Conservation (phyloP, 2,888 invertebrate genomes). For the Synergus japonicus region DNA sequence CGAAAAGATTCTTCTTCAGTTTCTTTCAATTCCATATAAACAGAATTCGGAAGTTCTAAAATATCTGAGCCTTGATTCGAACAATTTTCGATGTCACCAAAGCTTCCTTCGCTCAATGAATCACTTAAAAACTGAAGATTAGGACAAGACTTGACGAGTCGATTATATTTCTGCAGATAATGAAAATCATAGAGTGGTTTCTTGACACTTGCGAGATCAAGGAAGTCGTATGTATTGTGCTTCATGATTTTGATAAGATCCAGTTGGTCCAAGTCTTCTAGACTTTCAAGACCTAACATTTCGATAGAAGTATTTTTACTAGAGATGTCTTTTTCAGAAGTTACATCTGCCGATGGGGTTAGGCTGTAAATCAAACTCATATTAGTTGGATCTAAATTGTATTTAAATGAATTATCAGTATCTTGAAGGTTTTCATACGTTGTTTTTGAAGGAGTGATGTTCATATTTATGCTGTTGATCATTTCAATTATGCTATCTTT, state of each 20-base stretch:
- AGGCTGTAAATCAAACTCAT: slow-evolving; percentile 71
- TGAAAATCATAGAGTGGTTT: slow-evolving; percentile 21
- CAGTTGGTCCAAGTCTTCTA: not conserved
- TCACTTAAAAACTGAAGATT: not conserved
- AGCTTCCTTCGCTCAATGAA: slow-evolving; percentile 17
- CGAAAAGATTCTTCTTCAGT: slow-evolving; percentile 65
- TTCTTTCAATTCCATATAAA: slow-evolving; percentile 62
- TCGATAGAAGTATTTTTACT: slow-evolving; percentile 40
- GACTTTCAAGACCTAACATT: slow-evolving; percentile 23
- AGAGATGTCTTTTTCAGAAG: slow-evolving; percentile 31
- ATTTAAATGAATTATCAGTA: slow-evolving; percentile 64
- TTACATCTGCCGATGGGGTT: slow-evolving; percentile 60
- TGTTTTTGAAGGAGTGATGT: slow-evolving; percentile 61
- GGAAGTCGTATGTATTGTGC: slow-evolving; percentile 30
- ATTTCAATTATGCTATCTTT: slow-evolving; percentile 66
- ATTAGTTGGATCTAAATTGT: slow-evolving; percentile 65
- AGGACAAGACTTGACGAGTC: not conserved
- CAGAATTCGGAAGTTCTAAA: slow-evolving; percentile 62
- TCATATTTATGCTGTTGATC: slow-evolving; percentile 61
- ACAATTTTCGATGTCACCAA: slow-evolving; percentile 39
- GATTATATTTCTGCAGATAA: not conserved
- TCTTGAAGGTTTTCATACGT: slow-evolving; percentile 55
- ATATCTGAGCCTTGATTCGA: slow-evolving; percentile 64
- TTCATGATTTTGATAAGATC: not conserved
- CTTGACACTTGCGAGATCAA: slow-evolving; percentile 42